Base-by-base conservation (phyloP, 1,140 invertebrate genomes). In the Drosophila lowei region DNA sequence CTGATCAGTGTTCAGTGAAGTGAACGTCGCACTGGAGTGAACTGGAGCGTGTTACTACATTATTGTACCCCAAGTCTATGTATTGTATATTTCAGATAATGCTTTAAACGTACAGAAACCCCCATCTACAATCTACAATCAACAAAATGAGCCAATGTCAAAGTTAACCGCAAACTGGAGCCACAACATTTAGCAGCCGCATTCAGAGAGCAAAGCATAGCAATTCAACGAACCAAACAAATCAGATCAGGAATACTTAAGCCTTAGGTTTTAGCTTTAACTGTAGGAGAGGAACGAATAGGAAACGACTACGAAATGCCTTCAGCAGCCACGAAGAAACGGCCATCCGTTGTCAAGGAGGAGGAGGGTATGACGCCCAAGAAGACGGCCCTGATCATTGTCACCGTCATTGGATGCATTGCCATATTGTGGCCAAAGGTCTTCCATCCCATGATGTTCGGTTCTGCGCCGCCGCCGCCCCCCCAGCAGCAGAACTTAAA, bases 391-490 rank as follows among this genome's bases (percentile, higher is more conserved):
- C 93, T 97, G 68, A 95, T 98, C 86, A 92, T 98, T 76, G 95
- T 97, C 52, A 95, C 98, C 79, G 97, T 99, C 75, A 94, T 96
- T 62, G 97, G 96, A 55, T 99, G 97, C 94, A 98, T 99, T 92
- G 97, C 97, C 66, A 94, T 99, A 73, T 92, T 99, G 59, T 98
- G 97, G 96, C 98, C 98, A 56, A 97, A 97, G 93, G 95, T 99
- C 77, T 97, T 99, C 91, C 97, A 98, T 89, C 98, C 97, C 23
- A 96, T 98, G 96, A 92, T 97, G 65, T 94, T 94, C 67, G 93
- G 93, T 46, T 47, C 65, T 0, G 61, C 54, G 9, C 47, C 79
- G 59, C 92, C 94, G 55, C 86, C 79, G 59, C 92, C 94, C 54
- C 86, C 92, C 53, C 91, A 80, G 9, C 30, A 34, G 50, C 61